Base-by-base conservation (phyloP, 2,797 vertebrate genomes). In the Enteromius argenteus region DNA sequence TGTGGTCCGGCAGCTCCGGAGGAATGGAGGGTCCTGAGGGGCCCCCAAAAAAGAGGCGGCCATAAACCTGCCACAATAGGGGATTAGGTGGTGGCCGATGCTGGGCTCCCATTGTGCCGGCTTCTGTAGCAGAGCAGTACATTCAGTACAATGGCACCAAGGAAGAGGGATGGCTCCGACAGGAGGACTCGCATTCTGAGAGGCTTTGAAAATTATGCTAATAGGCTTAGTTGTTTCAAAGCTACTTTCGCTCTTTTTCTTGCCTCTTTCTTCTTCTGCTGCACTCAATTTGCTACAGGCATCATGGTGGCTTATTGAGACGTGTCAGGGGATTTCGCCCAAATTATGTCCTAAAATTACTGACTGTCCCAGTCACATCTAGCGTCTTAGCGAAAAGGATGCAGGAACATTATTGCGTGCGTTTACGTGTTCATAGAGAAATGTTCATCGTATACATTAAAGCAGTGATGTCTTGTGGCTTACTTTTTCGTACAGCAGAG, bases 131-230 rank as follows among this genome's bases (percentile, higher is more conserved):
- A 86, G 84, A 87, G 80, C 87, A 86, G 88, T 84, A 86, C 87
- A 80, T 87, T 87, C 46, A 83, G 58, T 83, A 84, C 88, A 90
- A 86, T 88, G 84, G 85, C 76, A 83, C 80, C 77, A 64, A 87
- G 82, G 79, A 88, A 81, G 82, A 89, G 80, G 56, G 76, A 53
- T 68, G 42, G 82, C 75, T 44, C 69, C 58, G 81, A 74, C 84
- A 85, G 56, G 62, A 85, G 62, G 80, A 85, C 73, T 80, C 85
- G 49, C 86, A 87, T 87, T 88, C 85, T 88, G 85, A 83, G 79
- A 81, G 87, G 87, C 91, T 89, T 84, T 89, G 88, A 85, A 90
- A 89, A 88, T 89, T 88, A 88, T 86, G 90, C 86, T 89, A 90
- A 90, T 88, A 86, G 85, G 86, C 84, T 90, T 89, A 87, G 83